These are phyloP conservation scores for Vultur gryphus DNA, from an alignment of 2,797 vertebrate species.

Conservation along the genomic window DNA sequence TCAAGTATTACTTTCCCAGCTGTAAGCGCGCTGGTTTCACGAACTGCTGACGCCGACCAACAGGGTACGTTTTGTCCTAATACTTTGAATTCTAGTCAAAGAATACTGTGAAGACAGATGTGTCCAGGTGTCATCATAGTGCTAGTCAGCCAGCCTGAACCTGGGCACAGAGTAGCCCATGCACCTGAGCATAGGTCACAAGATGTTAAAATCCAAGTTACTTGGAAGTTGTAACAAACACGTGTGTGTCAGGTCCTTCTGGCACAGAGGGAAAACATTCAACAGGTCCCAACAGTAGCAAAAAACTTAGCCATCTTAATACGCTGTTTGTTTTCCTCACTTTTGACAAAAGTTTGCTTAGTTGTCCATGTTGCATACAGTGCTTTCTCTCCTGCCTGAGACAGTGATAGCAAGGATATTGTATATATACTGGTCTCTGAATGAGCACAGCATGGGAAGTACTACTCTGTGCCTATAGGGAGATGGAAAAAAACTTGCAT, in stretches of 20 bases:
- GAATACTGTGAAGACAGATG: fast-evolving
- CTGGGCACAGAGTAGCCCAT: not conserved
- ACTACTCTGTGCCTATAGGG: not conserved
- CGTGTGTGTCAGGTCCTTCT: fast-evolving
- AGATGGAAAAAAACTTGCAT: not conserved
- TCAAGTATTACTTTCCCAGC: constrained; percentile 89
- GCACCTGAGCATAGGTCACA: not conserved
- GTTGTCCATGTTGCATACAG: fast-evolving
- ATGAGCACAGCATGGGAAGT: not conserved
- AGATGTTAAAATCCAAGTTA: fast-evolving
- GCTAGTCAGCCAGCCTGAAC: fast-evolving
- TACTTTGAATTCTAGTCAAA: not conserved
- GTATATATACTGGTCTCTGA: too few relatives aligned
- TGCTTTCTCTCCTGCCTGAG: not conserved
- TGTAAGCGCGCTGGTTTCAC: constrained; percentile 85
- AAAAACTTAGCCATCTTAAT: not conserved
- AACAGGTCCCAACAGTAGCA: fast-evolving
- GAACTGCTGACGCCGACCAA: constrained; percentile 86
- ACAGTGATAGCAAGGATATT: not conserved
- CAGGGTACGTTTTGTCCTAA: constrained; percentile 73
- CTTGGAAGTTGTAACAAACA: fast-evolving
- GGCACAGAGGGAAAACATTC: not conserved
- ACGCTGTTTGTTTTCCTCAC: not conserved
- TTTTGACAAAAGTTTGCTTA: not conserved
- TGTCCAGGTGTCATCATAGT: fast-evolving